phyloP scores from a whole-genome alignment of 2,888 invertebrate species.

The Idaea dimidiata region DNA sequence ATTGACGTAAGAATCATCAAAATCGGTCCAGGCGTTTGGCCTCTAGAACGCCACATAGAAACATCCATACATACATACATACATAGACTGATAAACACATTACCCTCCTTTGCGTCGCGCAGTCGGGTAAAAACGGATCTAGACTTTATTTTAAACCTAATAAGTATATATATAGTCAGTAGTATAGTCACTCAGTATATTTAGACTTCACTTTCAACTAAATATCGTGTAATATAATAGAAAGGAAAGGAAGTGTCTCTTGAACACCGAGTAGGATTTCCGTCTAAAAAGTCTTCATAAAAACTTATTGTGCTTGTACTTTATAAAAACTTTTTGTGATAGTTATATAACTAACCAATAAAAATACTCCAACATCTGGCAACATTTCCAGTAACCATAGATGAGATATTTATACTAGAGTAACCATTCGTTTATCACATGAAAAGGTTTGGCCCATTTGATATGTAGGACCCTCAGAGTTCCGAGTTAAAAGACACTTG shows the following conservation, averaged over 20 bases:
- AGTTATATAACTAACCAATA: not conserved
- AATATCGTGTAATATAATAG: not conserved
- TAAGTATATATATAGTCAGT: not conserved
- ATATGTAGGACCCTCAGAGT: not conserved
- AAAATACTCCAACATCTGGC: not conserved
- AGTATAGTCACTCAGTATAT: too few species aligned
- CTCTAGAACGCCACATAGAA: too few species aligned
- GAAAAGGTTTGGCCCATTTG: not conserved
- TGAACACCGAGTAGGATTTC: not conserved
- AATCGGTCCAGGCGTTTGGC: too few species aligned
- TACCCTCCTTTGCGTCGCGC: too few species aligned
- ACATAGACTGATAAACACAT: too few species aligned
- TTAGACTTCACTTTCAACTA: not conserved
- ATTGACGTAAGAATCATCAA: too few species aligned
- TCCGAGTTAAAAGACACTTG: conserved; percentile 22
- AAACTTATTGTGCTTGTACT: too few species aligned
- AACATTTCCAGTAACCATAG: not conserved
- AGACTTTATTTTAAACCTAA: not conserved
- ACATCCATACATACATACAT: too few species aligned
- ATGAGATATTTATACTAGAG: too few species aligned
- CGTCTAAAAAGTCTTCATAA: not conserved
- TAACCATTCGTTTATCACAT: not conserved
- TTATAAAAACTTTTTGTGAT: too few species aligned
- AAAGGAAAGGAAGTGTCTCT: not conserved
- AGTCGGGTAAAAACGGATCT: conserved; percentile 6